Base-by-base conservation (phyloP, 1,140 invertebrate genomes). In the Triops longicaudatus region DNA sequence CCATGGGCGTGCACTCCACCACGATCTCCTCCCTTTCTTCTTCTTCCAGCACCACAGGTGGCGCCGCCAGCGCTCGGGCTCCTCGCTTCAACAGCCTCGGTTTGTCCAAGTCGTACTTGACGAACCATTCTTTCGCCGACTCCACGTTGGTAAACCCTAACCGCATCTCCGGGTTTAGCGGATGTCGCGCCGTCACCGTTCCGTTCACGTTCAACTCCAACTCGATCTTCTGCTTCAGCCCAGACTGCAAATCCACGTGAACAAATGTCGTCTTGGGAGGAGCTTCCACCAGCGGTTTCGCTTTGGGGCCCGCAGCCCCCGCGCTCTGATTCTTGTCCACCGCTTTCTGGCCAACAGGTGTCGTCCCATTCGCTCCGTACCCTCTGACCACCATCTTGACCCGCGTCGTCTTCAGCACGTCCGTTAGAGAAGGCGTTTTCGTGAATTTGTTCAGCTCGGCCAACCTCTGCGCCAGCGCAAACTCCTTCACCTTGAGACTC, bases 401-500 rank as follows among this genome's bases (percentile, higher is more conserved):
- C 31, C 31, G 31, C 2, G 31, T 37, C 31, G 31, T 37, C 31
- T 7, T 7, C 31, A 37, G 2, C 2, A 37, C 7, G 2, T 37
- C 7, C 31, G 31, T 37, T 37, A 37, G 7, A 2, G 31, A 37
- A 2, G 31, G 31, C 31, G 4, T 22, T 1, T 17, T 10, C 10
- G 10, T 22, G 17, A 63, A 14, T 22, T 63, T 17, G 1, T 63
- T 22, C 50, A 63, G 17, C 14, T 63, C 50, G 0, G 50, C 50
- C 28, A 75, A 4, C n/a, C n/a, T n/a, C 44, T 44, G 14, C 1
- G 26, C n/a, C 26, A 75, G 4, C 26, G 14, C 26, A 14, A 75
- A 1, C 41, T 75, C 41, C 26, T 75, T 75, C 11, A 26, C 41
- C n/a, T 22, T 75, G 74, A 75, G 74, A 17, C 41, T 75, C 42